Evolutionary conservation across 1,140 invertebrate species (phyloP).

Genomic region (Brachionus sp.): DNA sequence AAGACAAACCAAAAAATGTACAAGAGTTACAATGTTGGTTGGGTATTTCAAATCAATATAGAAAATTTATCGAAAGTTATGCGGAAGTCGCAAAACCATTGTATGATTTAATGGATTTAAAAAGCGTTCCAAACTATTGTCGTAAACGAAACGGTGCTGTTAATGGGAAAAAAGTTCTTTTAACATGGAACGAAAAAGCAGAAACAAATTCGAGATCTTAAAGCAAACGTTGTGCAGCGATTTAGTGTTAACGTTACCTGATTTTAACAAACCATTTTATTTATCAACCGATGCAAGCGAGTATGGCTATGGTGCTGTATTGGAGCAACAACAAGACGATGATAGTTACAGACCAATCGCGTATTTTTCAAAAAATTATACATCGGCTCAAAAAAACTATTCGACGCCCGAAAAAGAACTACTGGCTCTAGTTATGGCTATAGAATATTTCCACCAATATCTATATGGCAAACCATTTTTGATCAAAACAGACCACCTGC

Average conservation of each 20-base stretch:
- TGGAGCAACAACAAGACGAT: conserved; percentile 51
- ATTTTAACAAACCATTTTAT: conserved; percentile 52
- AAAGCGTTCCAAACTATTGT: background rate
- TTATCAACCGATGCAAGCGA: conserved; percentile 59
- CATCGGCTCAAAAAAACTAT: conserved; percentile 48
- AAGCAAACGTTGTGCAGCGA: background rate
- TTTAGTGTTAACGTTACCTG: conserved; percentile 48
- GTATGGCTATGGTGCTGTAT: conserved; percentile 55
- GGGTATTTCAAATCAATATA: conserved; percentile 6
- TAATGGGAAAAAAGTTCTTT: background rate
- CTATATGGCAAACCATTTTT: conserved; percentile 59
- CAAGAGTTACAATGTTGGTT: conserved; percentile 57
- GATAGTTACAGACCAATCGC: background rate
- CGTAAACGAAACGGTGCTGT: background rate
- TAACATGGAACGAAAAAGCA: background rate
- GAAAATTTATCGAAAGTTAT: conserved; percentile 22
- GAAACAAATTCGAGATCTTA: background rate
- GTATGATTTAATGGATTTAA: background rate
- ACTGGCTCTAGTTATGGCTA: conserved; percentile 56
- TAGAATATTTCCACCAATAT: conserved; percentile 57
- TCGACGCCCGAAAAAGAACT: conserved; percentile 54
- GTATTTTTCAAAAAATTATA: conserved; percentile 4
- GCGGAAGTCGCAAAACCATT: conserved; percentile 5
- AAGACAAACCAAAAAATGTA: conserved; percentile 48
- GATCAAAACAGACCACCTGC: conserved; percentile 61